Evolutionary conservation across 2,888 invertebrate genomes (phyloP).

Genomic region (Drosophila mimica): DNA sequence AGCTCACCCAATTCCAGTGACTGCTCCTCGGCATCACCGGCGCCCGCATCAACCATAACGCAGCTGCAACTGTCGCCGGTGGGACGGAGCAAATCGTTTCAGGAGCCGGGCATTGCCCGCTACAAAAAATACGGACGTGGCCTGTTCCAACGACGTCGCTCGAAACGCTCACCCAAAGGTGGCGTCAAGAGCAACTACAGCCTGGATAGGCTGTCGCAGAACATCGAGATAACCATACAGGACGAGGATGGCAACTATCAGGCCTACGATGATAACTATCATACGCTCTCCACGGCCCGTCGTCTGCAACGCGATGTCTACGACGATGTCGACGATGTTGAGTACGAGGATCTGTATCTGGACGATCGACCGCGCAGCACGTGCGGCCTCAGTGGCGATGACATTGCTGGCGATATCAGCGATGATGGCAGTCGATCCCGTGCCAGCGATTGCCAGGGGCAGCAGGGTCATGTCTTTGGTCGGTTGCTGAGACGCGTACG

Average conservation of each 20-base stretch:
- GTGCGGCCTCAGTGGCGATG: slow-evolving; percentile 67
- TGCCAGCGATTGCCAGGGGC: slow-evolving; percentile 55
- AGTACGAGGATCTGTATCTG: slow-evolving; percentile 68
- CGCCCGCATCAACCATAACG: slow-evolving; percentile 56
- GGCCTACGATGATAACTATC: slow-evolving; percentile 83
- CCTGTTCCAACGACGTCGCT: slow-evolving; percentile 83
- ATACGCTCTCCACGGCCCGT: slow-evolving; percentile 59
- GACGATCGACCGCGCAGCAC: slow-evolving; percentile 69
- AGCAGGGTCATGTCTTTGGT: slow-evolving; percentile 78
- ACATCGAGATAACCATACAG: slow-evolving; percentile 84
- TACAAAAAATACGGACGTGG: slow-evolving; percentile 82
- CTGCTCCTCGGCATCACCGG: slow-evolving; percentile 79
- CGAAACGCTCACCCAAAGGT: slow-evolving; percentile 77
- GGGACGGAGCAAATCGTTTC: slow-evolving; percentile 85
- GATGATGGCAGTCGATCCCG: slow-evolving; percentile 81
- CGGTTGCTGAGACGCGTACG: slow-evolving; percentile 84
- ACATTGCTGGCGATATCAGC: slow-evolving; percentile 80
- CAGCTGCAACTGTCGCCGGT: slow-evolving; percentile 73
- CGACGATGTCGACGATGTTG: slow-evolving; percentile 64
- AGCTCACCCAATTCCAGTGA: slow-evolving; percentile 83
- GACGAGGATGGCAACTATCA: slow-evolving; percentile 84
- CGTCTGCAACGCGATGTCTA: slow-evolving; percentile 47
- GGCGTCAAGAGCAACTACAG: slow-evolving; percentile 81
- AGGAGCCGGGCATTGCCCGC: slow-evolving; percentile 82
- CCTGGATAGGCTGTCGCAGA: slow-evolving; percentile 83